phyloP scores from a whole-genome alignment of 2,113 vertebrate species.

The Sceloporus tristichus region DNA sequence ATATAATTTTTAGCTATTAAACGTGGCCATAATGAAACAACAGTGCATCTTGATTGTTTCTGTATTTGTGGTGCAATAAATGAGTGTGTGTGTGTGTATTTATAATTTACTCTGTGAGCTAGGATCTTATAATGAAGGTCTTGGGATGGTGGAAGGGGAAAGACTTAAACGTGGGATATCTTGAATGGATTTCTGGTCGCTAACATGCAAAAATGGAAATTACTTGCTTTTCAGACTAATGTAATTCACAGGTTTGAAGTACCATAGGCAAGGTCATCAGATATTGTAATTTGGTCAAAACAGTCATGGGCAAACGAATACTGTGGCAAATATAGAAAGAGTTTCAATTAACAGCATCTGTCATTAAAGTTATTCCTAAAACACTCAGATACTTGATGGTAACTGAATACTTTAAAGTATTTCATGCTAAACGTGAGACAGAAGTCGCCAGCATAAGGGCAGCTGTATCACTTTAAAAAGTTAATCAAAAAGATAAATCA shows the following conservation, averaged over 20 bases:
- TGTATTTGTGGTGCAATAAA: constrained; percentile 66
- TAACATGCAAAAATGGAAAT: constrained; percentile 70
- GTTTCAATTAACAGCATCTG: constrained; percentile 54
- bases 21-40: constrained; percentile 78
- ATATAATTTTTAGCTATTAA: constrained; percentile 86
- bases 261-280: constrained; percentile 64
- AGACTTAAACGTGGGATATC: constrained; percentile 61
- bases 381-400: constrained; percentile 33
- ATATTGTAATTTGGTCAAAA: constrained; percentile 71
- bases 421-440: constrained; percentile 55
- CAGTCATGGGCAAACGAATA: constrained; percentile 65
- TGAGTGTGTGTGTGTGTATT: constrained; percentile 57
- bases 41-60: constrained; percentile 80
- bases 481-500: constrained; percentile 63
- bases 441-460: constrained; percentile 57
- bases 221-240: constrained; percentile 69
- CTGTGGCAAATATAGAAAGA: constrained; percentile 13
- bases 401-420: constrained; percentile 66
- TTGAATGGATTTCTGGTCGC: constrained; percentile 62
- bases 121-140: constrained; percentile 50
- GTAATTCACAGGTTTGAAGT: constrained; percentile 68
- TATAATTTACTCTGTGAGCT: constrained; percentile 57
- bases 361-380: constrained; percentile 58
- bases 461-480: constrained; percentile 59
- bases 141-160: constrained; percentile 42